Base-by-base conservation (phyloP, 2,797 vertebrate genomes). In the Luscinia luscinia region DNA sequence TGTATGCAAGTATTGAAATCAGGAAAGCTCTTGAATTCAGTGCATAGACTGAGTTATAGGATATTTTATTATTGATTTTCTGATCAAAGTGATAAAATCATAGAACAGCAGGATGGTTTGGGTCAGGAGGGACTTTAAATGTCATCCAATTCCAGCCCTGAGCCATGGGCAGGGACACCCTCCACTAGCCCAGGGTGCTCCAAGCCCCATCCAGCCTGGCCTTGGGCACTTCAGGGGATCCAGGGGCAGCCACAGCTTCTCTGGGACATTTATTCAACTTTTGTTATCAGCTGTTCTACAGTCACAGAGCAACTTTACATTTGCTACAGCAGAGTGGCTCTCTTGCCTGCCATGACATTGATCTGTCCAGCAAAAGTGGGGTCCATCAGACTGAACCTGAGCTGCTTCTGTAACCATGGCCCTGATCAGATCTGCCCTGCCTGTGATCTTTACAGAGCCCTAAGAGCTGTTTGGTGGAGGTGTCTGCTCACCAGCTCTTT, bases 201-300 rank as follows among this genome's bases (percentile, higher is more conserved):
- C 59, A 41, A 41, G 8, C 3, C 22, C 32, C 0, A 0, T 54
- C 52, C 73, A 59, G 0, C 15, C 34, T 12, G 9, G 18, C 30
- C 40, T n/a, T 54, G 74, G 32, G 11, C 46, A 36, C 8, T 19
- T 34, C 9, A 22, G 41, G 24, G 5, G 26, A 18, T 45, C 30
- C 45, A 51, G 15, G 20, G 26, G 7, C 46, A 51, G 15, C 40
- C 52, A 41, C 40, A 34, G 40, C 18, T 66, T 9, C 1, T 48
- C 52, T 59, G 52, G 40, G 30, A n/a, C 16, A 48, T 75, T 70
- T 76, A 26, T 54, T 32, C 5, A 24, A 30, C 5, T 64, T 83
- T 62, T 61, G 4, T 38, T 64, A 38, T 49, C 30, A 84, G 15
- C 9, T 64, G 6, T n/a, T 90, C 26, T 73, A 38, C 28, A 73